Percentiles rank a stretch among this genome's conserved stretches.
Evolutionary conservation across 2,113 vertebrate genomes (phyloP).

Genomic region (Alethe castanea): DNA sequence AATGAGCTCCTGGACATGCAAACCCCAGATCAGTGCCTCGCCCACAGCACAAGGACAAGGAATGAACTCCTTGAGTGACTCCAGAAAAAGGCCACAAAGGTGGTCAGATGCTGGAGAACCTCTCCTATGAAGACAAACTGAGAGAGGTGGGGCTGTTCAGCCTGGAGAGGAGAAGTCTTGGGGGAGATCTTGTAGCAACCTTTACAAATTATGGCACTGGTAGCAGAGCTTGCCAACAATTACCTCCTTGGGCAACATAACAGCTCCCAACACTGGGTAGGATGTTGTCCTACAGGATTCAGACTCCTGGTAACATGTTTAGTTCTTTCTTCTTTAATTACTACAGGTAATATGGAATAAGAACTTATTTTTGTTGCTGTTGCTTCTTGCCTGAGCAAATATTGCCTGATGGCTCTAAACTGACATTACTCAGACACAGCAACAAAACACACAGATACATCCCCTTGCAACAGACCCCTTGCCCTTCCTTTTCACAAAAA

Average conservation of each 20-base stretch:
- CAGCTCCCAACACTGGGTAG: background rate
- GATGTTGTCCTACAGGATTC: background rate
- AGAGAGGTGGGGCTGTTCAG: background rate
- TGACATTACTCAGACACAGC: background rate
- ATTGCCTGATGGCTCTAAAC: background rate
- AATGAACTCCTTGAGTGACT: background rate
- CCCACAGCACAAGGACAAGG: background rate
- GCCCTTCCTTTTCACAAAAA: background rate
- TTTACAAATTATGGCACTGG: background rate
- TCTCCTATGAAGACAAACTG: background rate
- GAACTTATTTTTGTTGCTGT: background rate
- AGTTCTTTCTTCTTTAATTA: background rate
- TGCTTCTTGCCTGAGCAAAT: background rate
- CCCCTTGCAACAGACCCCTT: background rate
- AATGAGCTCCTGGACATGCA: background rate
- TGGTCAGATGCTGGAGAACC: background rate
- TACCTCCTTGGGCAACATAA: background rate
- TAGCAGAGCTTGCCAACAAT: background rate
- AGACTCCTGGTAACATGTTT: background rate
- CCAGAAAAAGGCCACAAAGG: background rate
- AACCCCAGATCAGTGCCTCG: accelerated
- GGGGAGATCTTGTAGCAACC: background rate
- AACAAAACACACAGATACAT: background rate
- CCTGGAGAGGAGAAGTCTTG: background rate
- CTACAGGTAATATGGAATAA: background rate